Evolutionary conservation across 2,888 invertebrate species (phyloP).

Genomic region (Sesia apiformis): DNA sequence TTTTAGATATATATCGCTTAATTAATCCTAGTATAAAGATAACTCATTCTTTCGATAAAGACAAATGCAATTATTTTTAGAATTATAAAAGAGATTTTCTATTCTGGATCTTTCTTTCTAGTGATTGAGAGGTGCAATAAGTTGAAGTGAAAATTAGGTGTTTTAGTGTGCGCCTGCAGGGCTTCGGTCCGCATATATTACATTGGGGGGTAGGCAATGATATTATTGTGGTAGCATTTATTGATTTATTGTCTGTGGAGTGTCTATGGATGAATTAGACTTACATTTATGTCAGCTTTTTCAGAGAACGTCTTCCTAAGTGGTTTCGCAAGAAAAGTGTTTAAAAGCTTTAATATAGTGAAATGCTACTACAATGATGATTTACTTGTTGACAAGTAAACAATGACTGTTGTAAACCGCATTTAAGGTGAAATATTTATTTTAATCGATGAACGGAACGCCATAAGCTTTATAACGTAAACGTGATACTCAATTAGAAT

Average conservation of each 20-base stretch:
- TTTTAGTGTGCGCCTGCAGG: neutral
- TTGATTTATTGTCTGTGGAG: neutral
- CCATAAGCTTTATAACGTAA: slow-evolving; percentile 61
- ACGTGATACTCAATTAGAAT: slow-evolving; percentile 58
- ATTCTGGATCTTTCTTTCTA: too few species aligned
- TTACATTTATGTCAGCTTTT: neutral
- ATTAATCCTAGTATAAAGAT: too few species aligned
- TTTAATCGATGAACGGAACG: slow-evolving; percentile 20
- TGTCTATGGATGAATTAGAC: neutral
- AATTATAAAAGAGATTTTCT: too few species aligned
- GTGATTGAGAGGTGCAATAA: neutral
- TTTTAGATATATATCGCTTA: too few species aligned
- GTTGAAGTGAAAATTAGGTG: neutral
- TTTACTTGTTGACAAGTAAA: slow-evolving; percentile 16
- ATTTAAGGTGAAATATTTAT: slow-evolving; percentile 59
- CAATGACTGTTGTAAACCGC: slow-evolving; percentile 55
- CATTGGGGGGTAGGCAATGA: slow-evolving; percentile 12
- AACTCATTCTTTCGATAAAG: too few species aligned
- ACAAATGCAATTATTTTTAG: too few species aligned
- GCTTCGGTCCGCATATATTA: neutral
- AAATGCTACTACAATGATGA: slow-evolving; percentile 58
- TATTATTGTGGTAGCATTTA: slow-evolving; percentile 56
- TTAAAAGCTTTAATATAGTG: slow-evolving; percentile 1
- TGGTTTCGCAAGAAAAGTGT: neutral
- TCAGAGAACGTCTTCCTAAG: neutral